Evolutionary conservation across 2,888 invertebrate genomes (phyloP), one percentile per base, ranked within the genome.

Genomic region (Pollenia labialis): DNA sequence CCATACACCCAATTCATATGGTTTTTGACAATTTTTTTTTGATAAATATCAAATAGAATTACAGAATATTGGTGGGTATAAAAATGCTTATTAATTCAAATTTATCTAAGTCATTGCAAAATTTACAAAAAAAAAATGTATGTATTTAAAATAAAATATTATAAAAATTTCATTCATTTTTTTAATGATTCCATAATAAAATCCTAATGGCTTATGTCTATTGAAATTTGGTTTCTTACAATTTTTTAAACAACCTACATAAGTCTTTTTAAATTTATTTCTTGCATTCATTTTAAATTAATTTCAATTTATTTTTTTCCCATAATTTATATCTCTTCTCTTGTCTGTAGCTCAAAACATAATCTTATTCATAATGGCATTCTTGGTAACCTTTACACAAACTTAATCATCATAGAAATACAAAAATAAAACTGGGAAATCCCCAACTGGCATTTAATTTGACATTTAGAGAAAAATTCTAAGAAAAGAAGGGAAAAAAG

Each of bases 351-450:
- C 14, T 68, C 14, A 48, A 56, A 40, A 8, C 32, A 40, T 44
- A 40, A 46, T 32, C 4, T 56, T 66, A 54, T 64, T 76, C 42
- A 42, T 62, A 52, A 75, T 64, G 42, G 23, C 42, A 42, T 64
- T n/a, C n/a, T n/a, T 46, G 64, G 54, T 58, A 40, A 77, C 46
- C 77, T 77, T 68, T 58, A 3, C 6, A 1, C 18, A 58, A 12
- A 10, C 50, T 23, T 48, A 32, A 60, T 60, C 32, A 32, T 66
- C 6, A 42, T 60, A 50, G 48, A 14, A 44, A 58, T 16, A n/a
- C 56, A 40, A 12, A 60, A 14, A 18, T 14, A 32, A 64, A 54
- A 12, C 0, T 32, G 6, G 0, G 14, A 66, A 69, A 79, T 48
- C 46, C 64, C 10, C 46, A 69, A 50, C 7, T 40, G 50, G 42